Conservation (phyloP, 2,888 invertebrate species). For the Drosophila infuscata region DNA sequence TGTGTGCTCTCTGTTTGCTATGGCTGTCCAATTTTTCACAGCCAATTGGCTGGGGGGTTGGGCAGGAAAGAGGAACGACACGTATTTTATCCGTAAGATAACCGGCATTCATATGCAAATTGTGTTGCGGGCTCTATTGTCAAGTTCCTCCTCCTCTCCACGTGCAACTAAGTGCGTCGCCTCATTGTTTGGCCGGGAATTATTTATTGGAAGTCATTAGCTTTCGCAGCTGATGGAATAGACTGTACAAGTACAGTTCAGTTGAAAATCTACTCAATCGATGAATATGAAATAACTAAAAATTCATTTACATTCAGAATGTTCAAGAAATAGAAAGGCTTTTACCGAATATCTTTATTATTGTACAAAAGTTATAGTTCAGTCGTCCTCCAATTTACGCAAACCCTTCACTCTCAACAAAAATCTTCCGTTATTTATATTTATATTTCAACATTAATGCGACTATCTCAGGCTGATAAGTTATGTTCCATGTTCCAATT, state of each 20-base stretch:
- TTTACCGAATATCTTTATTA: not conserved
- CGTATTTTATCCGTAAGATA: constrained; percentile 30
- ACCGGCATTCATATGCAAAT: constrained; percentile 60
- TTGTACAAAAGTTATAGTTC: not conserved
- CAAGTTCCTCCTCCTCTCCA: not conserved
- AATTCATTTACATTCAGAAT: not conserved
- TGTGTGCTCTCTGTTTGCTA: constrained; percentile 56
- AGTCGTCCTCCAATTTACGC: not conserved
- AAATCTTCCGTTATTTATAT: not conserved
- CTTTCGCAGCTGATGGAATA: constrained; percentile 18
- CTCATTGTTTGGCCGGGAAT: constrained; percentile 45
- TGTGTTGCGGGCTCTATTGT: constrained; percentile 36
- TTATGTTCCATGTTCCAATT: no score
- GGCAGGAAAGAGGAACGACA: constrained; percentile 11
- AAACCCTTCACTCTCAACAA: not conserved
- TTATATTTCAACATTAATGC: no score
- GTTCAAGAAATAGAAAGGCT: no score
- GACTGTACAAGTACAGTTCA: not conserved
- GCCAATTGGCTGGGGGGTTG: constrained; percentile 35
- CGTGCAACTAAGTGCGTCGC: constrained; percentile 47
- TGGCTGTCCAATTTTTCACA: constrained; percentile 59
- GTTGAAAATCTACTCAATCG: not conserved
- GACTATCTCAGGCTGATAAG: no score
- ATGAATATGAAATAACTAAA: not conserved
- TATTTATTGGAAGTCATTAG: constrained; percentile 51